Conservation (phyloP, 2,888 invertebrate species). For the Myopa tessellatipennis region DNA sequence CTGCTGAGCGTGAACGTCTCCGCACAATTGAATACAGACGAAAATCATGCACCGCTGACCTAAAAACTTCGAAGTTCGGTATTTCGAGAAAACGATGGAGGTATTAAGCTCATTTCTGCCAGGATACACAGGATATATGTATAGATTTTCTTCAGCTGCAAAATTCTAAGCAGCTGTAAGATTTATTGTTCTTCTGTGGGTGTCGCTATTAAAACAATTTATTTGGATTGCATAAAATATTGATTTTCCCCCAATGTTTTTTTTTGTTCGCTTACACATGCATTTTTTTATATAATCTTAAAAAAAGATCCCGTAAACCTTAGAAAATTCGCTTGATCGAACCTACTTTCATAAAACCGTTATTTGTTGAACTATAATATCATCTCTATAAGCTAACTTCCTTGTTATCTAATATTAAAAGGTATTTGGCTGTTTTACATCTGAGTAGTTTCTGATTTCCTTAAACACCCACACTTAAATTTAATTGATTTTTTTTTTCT, state of each 20-base stretch:
- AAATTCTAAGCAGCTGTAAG: conserved; percentile 11
- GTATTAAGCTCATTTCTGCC: conserved; percentile 8
- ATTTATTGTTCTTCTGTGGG: conserved; percentile 2
- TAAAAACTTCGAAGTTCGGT: conserved; percentile 41
- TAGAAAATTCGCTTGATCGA: background rate
- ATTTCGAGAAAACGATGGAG: conserved; percentile 27
- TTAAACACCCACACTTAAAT: conserved; percentile 26
- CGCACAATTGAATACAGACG: conserved; percentile 26
- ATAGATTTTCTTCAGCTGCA: conserved; percentile 35
- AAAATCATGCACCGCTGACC: conserved; percentile 45
- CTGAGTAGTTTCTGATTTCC: background rate
- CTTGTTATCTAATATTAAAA: background rate
- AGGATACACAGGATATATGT: conserved; percentile 42
- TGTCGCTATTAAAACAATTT: background rate
- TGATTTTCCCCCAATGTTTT: conserved; percentile 28
- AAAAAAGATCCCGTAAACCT: background rate
- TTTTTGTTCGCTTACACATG: background rate
- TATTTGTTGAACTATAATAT: too few species aligned
- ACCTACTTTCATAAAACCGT: too few species aligned
- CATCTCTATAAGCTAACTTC: background rate
- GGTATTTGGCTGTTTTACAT: background rate
- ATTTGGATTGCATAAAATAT: conserved; percentile 22
- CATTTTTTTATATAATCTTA: background rate
- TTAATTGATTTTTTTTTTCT: conserved; percentile 35
- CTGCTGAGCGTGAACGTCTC: background rate